A percentile compares a stretch with the other conserved stretches of the same genome.
phyloP scores from a whole-genome alignment of 2,888 invertebrate genomes.

The Ormyrus rosae region DNA sequence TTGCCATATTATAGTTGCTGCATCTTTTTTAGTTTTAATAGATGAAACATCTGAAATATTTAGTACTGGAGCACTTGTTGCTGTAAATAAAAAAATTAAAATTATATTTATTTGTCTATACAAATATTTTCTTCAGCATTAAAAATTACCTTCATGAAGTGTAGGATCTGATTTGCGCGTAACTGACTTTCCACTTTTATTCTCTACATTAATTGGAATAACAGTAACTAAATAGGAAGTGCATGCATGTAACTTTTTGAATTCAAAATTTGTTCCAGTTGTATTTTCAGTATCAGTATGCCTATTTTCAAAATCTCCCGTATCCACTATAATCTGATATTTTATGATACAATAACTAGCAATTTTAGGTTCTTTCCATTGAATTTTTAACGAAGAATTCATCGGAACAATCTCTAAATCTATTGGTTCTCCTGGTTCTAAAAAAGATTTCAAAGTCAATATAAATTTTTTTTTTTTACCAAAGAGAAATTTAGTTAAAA shows the following conservation, averaged over 20 bases:
- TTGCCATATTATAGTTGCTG: slow-evolving; percentile 63
- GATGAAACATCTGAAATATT: slow-evolving; percentile 15
- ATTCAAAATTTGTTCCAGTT: slow-evolving; percentile 55
- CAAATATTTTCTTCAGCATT: background rate
- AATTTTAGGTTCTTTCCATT: slow-evolving; percentile 63
- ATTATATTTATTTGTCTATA: background rate
- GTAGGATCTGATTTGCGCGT: slow-evolving; percentile 35
- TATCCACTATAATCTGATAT: slow-evolving; percentile 62
- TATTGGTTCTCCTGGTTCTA: slow-evolving; percentile 62
- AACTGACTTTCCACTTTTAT: slow-evolving; percentile 49
- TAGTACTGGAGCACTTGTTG: slow-evolving; percentile 10
- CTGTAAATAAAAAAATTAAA: slow-evolving; percentile 24
- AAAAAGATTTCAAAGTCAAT: background rate
- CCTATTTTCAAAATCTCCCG: slow-evolving; percentile 35
- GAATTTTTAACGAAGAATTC: slow-evolving; percentile 59
- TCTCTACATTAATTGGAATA: slow-evolving; percentile 60
- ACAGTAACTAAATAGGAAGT: slow-evolving; percentile 61
- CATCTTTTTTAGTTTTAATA: slow-evolving; percentile 38
- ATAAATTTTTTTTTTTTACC: background rate
- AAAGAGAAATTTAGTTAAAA: slow-evolving; percentile 2
- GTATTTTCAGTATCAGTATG: slow-evolving; percentile 8
- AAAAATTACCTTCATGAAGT: slow-evolving; percentile 24
- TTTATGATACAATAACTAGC: slow-evolving; percentile 63
- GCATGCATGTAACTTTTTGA: slow-evolving; percentile 64
- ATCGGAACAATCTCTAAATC: slow-evolving; percentile 54